Conservation (phyloP, 2,113 vertebrate genomes). For the Oostethus manadensis region DNA sequence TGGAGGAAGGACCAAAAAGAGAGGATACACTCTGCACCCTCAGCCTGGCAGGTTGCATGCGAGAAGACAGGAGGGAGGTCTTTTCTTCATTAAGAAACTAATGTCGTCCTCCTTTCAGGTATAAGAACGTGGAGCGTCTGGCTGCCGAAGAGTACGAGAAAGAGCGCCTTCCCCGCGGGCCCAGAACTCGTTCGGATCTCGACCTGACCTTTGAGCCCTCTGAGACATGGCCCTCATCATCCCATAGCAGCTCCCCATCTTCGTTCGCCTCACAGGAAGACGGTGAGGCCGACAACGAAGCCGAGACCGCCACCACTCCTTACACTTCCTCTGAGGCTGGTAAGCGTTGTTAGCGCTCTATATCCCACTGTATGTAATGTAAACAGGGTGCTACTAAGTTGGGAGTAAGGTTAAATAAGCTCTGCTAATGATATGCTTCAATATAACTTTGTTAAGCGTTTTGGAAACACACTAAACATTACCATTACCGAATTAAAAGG, state of each 20-base stretch:
- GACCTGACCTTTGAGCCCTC: slow-evolving; percentile 77
- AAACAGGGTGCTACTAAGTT: too few relatives aligned
- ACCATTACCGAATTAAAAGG: too few relatives aligned
- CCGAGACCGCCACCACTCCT: slow-evolving; percentile 35
- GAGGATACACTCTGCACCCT: slow-evolving; percentile 26
- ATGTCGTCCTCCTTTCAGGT: slow-evolving; percentile 69
- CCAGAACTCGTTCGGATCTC: slow-evolving; percentile 75
- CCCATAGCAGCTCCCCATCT: slow-evolving; percentile 68
- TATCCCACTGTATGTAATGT: too few relatives aligned
- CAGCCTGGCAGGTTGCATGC: slow-evolving; percentile 38
- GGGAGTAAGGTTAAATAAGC: too few relatives aligned
- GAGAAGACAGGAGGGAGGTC: slow-evolving; percentile 19
- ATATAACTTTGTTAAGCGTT: too few relatives aligned
- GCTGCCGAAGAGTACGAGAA: slow-evolving; percentile 86
- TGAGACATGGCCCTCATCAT: slow-evolving; percentile 66
- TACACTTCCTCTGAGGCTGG: slow-evolving; percentile 57
- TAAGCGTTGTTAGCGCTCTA: slow-evolving; percentile 22
- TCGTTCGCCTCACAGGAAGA: slow-evolving; percentile 75
- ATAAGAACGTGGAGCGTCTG: slow-evolving; percentile 89
- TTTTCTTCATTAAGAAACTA: background rate
- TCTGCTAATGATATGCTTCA: too few relatives aligned
- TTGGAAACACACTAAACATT: too few relatives aligned
- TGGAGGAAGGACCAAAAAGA: slow-evolving; percentile 15
- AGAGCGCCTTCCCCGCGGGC: slow-evolving; percentile 69
- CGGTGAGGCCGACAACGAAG: slow-evolving; percentile 54